These are phyloP conservation scores for Montipora foliosa DNA, from an alignment of 64 coral and sea anemone genomes.

Conservation along the genomic window DNA sequence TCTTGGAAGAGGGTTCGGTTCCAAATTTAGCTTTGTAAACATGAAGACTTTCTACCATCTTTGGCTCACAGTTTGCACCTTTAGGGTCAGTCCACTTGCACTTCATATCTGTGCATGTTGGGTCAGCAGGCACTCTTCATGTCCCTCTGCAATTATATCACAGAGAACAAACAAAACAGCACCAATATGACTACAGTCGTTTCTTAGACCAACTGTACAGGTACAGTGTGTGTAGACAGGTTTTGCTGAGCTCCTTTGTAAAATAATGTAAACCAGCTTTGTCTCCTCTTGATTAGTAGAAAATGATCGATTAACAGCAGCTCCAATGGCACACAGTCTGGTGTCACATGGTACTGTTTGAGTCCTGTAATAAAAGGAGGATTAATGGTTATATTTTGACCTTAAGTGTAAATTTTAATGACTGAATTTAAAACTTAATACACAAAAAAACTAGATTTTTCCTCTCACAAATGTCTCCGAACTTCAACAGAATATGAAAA, in stretches of 20 bases:
- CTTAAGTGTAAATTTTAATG: too few relatives aligned
- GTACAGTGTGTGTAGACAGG: conserved; percentile 35
- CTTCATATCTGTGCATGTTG: conserved; percentile 53
- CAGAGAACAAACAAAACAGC: conserved; percentile 53
- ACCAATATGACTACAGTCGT: conserved; percentile 49
- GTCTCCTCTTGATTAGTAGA: conserved; percentile 40
- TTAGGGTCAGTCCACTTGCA: conserved; percentile 52
- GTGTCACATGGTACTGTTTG: conserved; percentile 46
- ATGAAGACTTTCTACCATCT: conserved; percentile 60
- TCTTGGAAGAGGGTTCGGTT: conserved; percentile 41
- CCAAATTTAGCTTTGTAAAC: conserved; percentile 68
- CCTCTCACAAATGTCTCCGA: too few relatives aligned
- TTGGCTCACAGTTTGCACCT: conserved; percentile 66
- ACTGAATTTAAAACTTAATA: too few relatives aligned
- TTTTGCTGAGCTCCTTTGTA: conserved; percentile 19
- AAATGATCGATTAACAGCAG: conserved; percentile 31
- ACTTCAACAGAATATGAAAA: too few relatives aligned
- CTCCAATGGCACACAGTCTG: conserved; percentile 51
- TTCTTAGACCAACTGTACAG: conserved; percentile 43
- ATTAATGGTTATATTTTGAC: not conserved
- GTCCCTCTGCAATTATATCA: conserved; percentile 52
- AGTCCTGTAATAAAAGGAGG: conserved; percentile 10
- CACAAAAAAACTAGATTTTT: too few relatives aligned
- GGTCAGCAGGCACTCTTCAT: conserved; percentile 21
- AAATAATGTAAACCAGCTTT: conserved; percentile 30